A percentile compares a stretch with the other conserved stretches of the same genome.
Conservation (phyloP, 2,888 invertebrate genomes). For the Drosophila borealis region DNA sequence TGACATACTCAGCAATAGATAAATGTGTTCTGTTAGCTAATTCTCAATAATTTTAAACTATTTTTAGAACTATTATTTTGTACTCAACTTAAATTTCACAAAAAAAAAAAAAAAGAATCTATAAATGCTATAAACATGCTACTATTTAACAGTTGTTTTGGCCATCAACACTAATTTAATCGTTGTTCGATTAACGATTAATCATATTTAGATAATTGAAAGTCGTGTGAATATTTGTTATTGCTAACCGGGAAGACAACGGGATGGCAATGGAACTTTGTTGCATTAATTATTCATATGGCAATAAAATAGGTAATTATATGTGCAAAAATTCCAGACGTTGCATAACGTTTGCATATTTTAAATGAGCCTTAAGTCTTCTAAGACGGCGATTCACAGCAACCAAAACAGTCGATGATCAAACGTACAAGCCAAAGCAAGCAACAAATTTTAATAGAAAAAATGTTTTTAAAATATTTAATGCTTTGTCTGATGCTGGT, state of each 20-base stretch:
- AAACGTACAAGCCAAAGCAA: conserved; percentile 24
- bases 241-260: background rate
- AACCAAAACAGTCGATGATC: conserved; percentile 30
- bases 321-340: conserved; percentile 40
- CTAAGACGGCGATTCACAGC: conserved; percentile 24
- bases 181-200: conserved; percentile 8
- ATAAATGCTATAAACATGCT: conserved; percentile 54
- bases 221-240: conserved; percentile 11
- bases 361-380: conserved; percentile 23
- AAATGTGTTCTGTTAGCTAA: conserved; percentile 16
- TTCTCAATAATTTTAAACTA: conserved; percentile 18
- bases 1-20: conserved; percentile 20
- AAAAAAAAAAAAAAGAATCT: conserved; percentile 26
- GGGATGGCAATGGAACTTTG: conserved; percentile 39
- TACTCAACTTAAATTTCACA: conserved; percentile 31
- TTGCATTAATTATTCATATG: conserved; percentile 52
- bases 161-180: background rate
- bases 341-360: conserved; percentile 57
- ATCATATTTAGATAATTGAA: background rate
- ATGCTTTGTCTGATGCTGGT: conserved; percentile 12
- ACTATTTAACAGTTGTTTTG: conserved; percentile 26
- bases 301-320: conserved; percentile 41
- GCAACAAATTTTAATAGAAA: background rate
- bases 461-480: conserved; percentile 41
- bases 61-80: conserved; percentile 38